These are phyloP conservation scores for Mormyrus proboscirostris DNA, from an alignment of 2,797 vertebrate species.

Conservation along the genomic window DNA sequence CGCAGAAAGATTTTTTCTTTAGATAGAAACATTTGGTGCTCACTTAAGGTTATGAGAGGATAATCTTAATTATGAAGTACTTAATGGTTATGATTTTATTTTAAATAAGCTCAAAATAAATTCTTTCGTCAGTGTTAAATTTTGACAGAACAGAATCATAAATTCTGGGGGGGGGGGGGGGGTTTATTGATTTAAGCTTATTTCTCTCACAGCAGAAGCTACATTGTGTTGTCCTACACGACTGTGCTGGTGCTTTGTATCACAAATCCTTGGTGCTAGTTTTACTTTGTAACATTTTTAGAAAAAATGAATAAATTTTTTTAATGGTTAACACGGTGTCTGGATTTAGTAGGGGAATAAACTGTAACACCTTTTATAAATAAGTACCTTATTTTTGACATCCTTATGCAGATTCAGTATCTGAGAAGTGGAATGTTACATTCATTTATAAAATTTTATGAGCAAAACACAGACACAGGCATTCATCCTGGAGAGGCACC, in stretches of 20 bases:
- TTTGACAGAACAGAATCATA: constrained; percentile 30
- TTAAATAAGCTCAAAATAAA: constrained; percentile 23
- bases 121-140: not conserved
- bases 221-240: constrained; percentile 32
- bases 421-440: constrained; percentile 25
- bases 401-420: not conserved
- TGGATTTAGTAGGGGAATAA: constrained; percentile 37
- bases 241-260: constrained; percentile 51
- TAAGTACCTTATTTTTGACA: constrained; percentile 36
- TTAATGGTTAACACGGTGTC: constrained; percentile 60
- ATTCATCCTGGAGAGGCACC: constrained; percentile 15
- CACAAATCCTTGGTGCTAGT: constrained; percentile 62
- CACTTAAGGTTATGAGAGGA: constrained; percentile 37
- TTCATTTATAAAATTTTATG: not conserved
- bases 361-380: constrained; percentile 38
- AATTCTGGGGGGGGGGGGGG: constrained; percentile 27
- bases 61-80: not conserved
- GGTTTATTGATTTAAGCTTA: constrained; percentile 23
- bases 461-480: not conserved
- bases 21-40: constrained; percentile 15
- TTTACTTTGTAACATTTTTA: constrained; percentile 36
- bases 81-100: not conserved
- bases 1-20: constrained; percentile 42
- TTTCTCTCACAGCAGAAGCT: constrained; percentile 29
- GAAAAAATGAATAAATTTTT: constrained; percentile 34